Evolutionary conservation across 1,140 invertebrate genomes (phyloP), one percentile per base, ranked within the genome.

Genomic region (Geopemphigus sp.): DNA sequence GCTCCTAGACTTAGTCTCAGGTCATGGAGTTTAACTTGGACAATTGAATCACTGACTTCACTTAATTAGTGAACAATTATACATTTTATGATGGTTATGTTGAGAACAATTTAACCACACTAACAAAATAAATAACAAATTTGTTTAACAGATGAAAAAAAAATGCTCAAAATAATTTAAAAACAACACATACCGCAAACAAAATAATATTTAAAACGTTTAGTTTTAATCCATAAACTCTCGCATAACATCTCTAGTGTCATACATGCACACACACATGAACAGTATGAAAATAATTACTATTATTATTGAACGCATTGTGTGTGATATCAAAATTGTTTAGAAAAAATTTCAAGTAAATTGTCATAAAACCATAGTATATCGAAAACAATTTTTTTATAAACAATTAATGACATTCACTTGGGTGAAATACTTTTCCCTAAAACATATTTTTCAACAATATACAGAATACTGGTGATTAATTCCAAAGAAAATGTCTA

Each of bases 51-150:
- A 26, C 50, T 54, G 8, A 54, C 12, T 2, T 53, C 68, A 72
- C 50, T 72, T 22, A n/a, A n/a, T n/a, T n/a, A n/a, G 3, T 53
- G 10, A 32, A 72, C 8, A 5, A 47, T 17, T 68, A 68, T 11
- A 54, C 14, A 54, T 29, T 54, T 72, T 53, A n/a, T 47, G 39
- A 72, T 17, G 29, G 5, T 72, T 53, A 54, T 54, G 24, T n/a
- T 72, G 45, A 72, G 24, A 26, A 54, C 5, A 72, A 72, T 53
- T 72, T 54, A 72, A 54, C 17, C 50, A 8, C 0, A 72, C 10
- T 72, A 29, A 72, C 54, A 72, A 72, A 72, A 72, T 54, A 72
- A 19, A 54, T 54, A 72, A 54, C 68, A 72, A 72, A 50, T 39
- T 22, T 5, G 29, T n/a, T 50, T 24, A 24, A 39, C 12, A 8